Evolutionary conservation across 2,888 invertebrate species (phyloP).

Genomic region (Eustalomyia histrio): DNA sequence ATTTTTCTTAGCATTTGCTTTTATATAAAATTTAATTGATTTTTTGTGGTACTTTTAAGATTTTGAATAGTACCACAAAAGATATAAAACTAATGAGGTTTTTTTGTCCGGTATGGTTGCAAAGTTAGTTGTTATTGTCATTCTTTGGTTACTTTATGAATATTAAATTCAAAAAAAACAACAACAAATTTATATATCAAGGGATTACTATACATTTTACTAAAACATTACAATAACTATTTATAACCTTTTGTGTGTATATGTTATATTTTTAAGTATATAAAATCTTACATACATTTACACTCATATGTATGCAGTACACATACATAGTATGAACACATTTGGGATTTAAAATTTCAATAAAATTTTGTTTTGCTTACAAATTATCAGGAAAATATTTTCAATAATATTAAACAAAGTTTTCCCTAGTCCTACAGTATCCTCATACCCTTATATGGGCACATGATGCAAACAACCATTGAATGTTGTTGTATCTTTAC

Average conservation of each 20-base stretch:
- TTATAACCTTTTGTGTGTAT: background rate
- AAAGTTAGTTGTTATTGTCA: constrained; percentile 8
- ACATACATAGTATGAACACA: constrained; percentile 26
- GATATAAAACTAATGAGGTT: too few species aligned
- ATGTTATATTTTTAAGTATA: too few species aligned
- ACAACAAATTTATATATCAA: constrained; percentile 29
- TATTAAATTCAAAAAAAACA: constrained; percentile 7
- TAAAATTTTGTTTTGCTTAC: constrained; percentile 30
- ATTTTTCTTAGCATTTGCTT: too few species aligned
- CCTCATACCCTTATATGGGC: background rate
- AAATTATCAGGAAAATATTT: constrained; percentile 44
- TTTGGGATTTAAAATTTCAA: constrained; percentile 42
- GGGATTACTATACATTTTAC: constrained; percentile 48
- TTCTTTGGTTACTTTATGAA: constrained; percentile 28
- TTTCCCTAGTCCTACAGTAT: background rate
- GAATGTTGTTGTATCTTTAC: constrained; percentile 8
- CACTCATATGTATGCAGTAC: background rate
- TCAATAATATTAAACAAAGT: constrained; percentile 43
- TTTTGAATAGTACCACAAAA: too few species aligned
- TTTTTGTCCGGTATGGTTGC: background rate
- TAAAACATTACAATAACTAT: constrained; percentile 48
- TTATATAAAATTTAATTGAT: too few species aligned
- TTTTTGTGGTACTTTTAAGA: too few species aligned
- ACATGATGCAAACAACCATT: background rate
- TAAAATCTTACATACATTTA: constrained; percentile 3